Base-by-base conservation (phyloP, 2,888 invertebrate species). In the Acanthopleura granulata region DNA sequence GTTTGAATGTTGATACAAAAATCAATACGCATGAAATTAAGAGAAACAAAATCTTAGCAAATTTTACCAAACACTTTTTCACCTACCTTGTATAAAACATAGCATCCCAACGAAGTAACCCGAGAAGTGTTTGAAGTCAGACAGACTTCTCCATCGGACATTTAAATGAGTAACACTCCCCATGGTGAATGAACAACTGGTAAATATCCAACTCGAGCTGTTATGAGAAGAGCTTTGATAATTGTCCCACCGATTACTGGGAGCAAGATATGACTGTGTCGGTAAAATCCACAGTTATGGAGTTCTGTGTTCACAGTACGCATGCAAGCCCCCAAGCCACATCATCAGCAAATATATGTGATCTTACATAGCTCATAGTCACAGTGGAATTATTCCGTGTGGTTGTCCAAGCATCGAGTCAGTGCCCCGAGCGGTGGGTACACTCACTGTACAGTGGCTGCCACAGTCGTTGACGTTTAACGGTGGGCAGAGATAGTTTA, bases 311-410 rank as follows among this genome's bases (percentile, higher is more conserved):
- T 40, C 40, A 40, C 40, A 9, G 40, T 40, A 40, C 40, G 9
- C 40, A 40, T 40, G 40, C 12, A 57, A 18, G 12, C 57, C 57
- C 22, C n/a, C 57, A 18, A 57, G 18, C 4, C n/a, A 22, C 12
- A 18, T 12, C 18, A 57, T 4, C 1, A 18, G 22, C 18, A 12
- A 57, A 57, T 57, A 57, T n/a, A 57, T 57, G 6, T n/a, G n/a
- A 57, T 57, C 57, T 57, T 57, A 57, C 57, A n/a, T 57, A 57
- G 57, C 57, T 57, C 57, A 18, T n/a, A 57, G n/a, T n/a, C 57
- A 57, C n/a, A n/a, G 57, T 18, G 22, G 22, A 57, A 57, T 57
- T 57, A 57, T 57, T 57, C 57, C 18, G 40, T 40, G 40, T 40
- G 40, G 40, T 40, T 40, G 22, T 57, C 57, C 57, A 22, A 57